Base-by-base conservation (phyloP, 2,888 invertebrate genomes). In the Caenorhabditis sp. region DNA sequence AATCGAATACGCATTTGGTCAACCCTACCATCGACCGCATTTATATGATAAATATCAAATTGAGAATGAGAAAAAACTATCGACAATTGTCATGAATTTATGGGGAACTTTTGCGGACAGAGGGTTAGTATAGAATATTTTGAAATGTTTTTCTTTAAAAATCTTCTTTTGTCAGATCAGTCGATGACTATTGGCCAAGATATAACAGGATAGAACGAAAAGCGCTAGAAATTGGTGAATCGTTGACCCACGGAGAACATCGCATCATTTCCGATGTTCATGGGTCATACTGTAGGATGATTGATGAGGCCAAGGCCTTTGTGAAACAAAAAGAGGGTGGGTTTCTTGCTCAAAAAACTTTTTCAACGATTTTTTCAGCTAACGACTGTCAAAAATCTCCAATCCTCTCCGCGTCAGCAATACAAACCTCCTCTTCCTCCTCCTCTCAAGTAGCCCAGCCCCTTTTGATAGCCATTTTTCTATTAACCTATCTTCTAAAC, bases 1-100 rank as follows among this genome's bases (percentile, higher is more conserved):
- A 90, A 95, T 97, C 88, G 95, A 95, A 89, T 97, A 95, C 90
- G 94, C 96, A 82, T 97, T 97, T 88, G 97, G 97, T 2, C 94
- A 95, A 88, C 97, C 97, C 0, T 90, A 95, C 85, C 94, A 95
- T 90, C 92, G 92, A 90, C 93, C 94, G 17, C 91, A 93, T 82
- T 92, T 93, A 88, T 97, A 95, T 90, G 72, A 69, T 53, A 66
- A 74, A 53, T 92, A 92, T 26, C 91, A 81, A 37, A 58, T 84
- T 43, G 72, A 77, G 17, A 69, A 75, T 19, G 86, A 86, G 71
- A 77, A 82, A 64, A 58, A 69, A 24, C 92, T 97, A 77, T 93
- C 95, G 84, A 91, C 92, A 78, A 92, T 93, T 88, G 95, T 97
- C 89, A 96, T 97, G 92, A 92, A 92, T 88, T 93, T 94, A 65